A percentile compares a stretch with the other conserved stretches of the same genome.
These are phyloP conservation scores for Sebastes trivittatus DNA, from an alignment of 2,797 vertebrate genomes.

Conservation along the genomic window DNA sequence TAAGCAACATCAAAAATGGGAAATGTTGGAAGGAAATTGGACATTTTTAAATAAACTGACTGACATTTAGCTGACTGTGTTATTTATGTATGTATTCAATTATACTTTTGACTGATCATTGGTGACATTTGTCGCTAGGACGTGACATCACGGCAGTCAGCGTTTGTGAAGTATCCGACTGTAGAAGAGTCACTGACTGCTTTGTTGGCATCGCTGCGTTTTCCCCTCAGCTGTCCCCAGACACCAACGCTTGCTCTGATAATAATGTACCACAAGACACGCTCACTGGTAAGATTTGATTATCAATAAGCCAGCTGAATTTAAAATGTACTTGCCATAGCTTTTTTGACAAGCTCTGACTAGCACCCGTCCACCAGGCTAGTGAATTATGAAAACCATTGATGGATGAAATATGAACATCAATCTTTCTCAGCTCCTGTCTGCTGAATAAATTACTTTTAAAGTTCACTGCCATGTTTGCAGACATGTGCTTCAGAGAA, in stretches of 20 bases:
- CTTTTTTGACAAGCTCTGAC: conserved; percentile 65
- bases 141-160: not conserved
- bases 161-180: not conserved
- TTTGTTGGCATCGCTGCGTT: not conserved
- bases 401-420: conserved; percentile 80
- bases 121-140: not conserved
- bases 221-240: not conserved
- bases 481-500: conserved; percentile 47
- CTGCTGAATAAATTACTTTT: conserved; percentile 75
- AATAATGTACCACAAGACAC: conserved; percentile 22
- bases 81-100: conserved; percentile 19
- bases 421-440: conserved; percentile 72
- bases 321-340: conserved; percentile 42
- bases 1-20: not conserved
- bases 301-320: conserved; percentile 56
- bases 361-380: conserved; percentile 49
- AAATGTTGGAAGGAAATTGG: not conserved
- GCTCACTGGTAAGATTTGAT: conserved; percentile 45
- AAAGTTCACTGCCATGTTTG: conserved; percentile 64
- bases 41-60: not conserved
- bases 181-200: not conserved
- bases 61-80: not conserved
- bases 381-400: conserved; percentile 70
- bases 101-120: conserved; percentile 7
- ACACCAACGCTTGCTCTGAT: conserved; percentile 1